phyloP scores from a whole-genome alignment of 2,888 invertebrate genomes.

The Colletes collaris region DNA sequence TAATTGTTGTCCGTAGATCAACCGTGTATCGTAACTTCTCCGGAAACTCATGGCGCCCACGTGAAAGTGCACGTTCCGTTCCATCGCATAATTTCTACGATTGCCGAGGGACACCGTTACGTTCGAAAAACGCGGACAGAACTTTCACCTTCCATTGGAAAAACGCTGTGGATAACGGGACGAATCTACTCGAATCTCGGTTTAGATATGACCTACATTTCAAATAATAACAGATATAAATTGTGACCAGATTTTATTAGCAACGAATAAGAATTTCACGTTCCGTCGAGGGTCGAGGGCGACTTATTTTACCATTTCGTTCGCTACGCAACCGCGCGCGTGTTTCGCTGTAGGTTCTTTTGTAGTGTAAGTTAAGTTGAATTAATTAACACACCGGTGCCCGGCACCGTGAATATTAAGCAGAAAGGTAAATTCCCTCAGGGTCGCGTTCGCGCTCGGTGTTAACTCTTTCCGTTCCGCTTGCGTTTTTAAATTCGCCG shows the following conservation, averaged over 20 bases:
- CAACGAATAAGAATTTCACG: too few species aligned
- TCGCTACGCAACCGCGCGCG: conserved; percentile 22
- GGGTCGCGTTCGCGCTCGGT: conserved; percentile 40
- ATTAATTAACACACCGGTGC: conserved; percentile 72
- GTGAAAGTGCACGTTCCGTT: conserved; percentile 50
- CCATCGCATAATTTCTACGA: conserved; percentile 63
- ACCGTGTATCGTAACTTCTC: conserved; percentile 71
- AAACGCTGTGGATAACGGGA: too few species aligned
- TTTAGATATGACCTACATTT: too few species aligned
- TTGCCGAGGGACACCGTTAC: conserved; percentile 54
- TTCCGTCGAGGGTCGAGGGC: too few species aligned
- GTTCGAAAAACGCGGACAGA: conserved; percentile 25
- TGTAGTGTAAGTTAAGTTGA: conserved; percentile 63
- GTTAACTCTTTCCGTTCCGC: conserved; percentile 18
- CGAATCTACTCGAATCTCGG: too few species aligned
- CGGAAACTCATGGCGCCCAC: conserved; percentile 71
- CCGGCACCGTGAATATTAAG: conserved; percentile 70
- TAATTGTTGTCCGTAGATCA: conserved; percentile 77
- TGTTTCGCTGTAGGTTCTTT: conserved; percentile 24
- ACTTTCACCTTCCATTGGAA: too few species aligned
- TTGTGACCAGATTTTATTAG: too few species aligned
- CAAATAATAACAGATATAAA: too few species aligned
- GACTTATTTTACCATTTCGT: conserved; percentile 7
- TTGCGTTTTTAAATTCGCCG: not conserved
- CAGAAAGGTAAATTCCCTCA: conserved; percentile 61